Conservation (phyloP, 2,888 invertebrate species). For the Dryomyza anilis region DNA sequence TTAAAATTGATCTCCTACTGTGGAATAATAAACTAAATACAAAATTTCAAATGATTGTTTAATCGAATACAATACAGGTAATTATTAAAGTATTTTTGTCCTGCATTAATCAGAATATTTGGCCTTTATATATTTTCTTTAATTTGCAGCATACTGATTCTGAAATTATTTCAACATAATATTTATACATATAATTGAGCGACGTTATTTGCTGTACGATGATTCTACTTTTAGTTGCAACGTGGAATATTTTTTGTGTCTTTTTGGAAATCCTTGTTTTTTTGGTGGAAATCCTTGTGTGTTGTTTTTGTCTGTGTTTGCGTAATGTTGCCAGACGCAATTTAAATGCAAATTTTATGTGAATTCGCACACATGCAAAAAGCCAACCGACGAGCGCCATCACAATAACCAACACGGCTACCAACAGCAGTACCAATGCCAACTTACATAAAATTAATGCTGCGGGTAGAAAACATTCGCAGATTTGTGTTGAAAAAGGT, state of each 20-base stretch:
- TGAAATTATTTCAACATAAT: too few species aligned
- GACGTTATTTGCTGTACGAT: too few species aligned
- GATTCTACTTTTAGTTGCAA: too few species aligned
- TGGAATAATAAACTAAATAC: too few species aligned
- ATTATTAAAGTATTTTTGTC: too few species aligned
- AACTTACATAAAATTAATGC: not conserved
- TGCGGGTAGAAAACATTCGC: not conserved
- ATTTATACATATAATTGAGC: not conserved
- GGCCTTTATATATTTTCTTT: too few species aligned
- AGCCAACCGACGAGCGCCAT: slow-evolving; percentile 9
- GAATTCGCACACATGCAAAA: slow-evolving; percentile 51
- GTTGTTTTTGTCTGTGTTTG: not conserved
- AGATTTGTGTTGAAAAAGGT: slow-evolving; percentile 3
- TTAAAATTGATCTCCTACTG: too few species aligned
- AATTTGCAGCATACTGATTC: too few species aligned
- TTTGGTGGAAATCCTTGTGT: too few species aligned
- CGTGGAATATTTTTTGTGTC: not conserved
- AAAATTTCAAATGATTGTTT: too few species aligned
- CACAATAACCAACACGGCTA: not conserved
- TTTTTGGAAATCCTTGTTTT: not conserved
- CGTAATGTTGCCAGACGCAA: slow-evolving; percentile 48
- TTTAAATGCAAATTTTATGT: slow-evolving; percentile 59
- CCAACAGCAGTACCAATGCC: not conserved
- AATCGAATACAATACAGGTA: too few species aligned
- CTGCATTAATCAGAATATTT: too few species aligned